phyloP scores from a whole-genome alignment of 1,140 invertebrate species.

The Heliconius hewitsoni region DNA sequence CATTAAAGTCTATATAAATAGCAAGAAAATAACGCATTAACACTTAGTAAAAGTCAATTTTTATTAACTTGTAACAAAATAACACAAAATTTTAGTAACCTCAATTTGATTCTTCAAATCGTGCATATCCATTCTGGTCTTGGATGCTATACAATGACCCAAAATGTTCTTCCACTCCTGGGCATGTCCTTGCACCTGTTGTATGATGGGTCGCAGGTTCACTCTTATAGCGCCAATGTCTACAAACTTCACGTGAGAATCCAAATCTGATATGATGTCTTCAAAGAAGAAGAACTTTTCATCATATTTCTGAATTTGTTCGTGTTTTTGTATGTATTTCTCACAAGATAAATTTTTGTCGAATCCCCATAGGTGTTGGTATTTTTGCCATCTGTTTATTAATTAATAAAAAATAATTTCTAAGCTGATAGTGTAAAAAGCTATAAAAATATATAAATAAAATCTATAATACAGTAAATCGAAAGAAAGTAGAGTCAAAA shows the following conservation, averaged over 20 bases:
- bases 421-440: too few species aligned
- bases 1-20: too few species aligned
- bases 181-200: constrained; percentile 85
- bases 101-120: constrained; percentile 84
- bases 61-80: not conserved
- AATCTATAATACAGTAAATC: too few species aligned
- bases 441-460: too few species aligned
- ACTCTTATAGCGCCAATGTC: constrained; percentile 86
- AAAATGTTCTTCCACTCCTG: constrained; percentile 87
- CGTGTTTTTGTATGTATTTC: constrained; percentile 87
- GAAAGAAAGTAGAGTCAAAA: too few species aligned
- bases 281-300: constrained; percentile 92
- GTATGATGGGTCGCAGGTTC: constrained; percentile 85
- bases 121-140: constrained; percentile 84
- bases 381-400: constrained; percentile 87
- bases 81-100: constrained; percentile 43
- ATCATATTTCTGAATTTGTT: constrained; percentile 88
- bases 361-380: constrained; percentile 89
- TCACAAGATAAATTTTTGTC: constrained; percentile 89
- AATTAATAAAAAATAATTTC: constrained; percentile 5
- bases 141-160: constrained; percentile 83
- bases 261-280: constrained; percentile 87
- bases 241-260: constrained; percentile 82
- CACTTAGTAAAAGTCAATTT: too few species aligned
- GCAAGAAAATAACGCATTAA: too few species aligned